Base-by-base conservation (phyloP, 2,113 vertebrate species). In the Salminus brasiliensis region DNA sequence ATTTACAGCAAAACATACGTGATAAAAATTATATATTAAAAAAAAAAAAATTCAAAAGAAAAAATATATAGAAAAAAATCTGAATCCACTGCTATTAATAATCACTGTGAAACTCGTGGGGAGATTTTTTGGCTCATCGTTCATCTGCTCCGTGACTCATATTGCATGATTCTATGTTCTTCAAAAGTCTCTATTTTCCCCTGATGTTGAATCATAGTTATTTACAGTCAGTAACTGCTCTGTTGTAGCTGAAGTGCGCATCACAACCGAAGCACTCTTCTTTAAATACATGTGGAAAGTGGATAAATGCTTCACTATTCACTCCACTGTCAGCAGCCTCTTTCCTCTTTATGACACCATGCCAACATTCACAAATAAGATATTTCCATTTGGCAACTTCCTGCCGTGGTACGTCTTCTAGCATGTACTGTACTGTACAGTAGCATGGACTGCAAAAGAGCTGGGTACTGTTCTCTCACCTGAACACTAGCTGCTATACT, bases 371-470 rank as follows among this genome's bases (percentile, higher is more conserved):
- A 68, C 68, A 72, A 79, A 79, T 52, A 55, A 60, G 32, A 32
- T 53, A 36, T 79, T 79, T 72, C 77, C 76, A 78, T 62, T 39
- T 60, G 43, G 53, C 41, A 78, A 78, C 47, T 78, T 78, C 67
- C 76, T 78, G 76, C 27, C 41, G 57, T 16, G 49, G 63, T 47
- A 65, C 65, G 57, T 65, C 45, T 65, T 36, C 25, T 60, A 59
- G n/a, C 39, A 78, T 55, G 49, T 32, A 21, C 30, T 21, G n/a
- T n/a, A n/a, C n/a, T n/a, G n/a, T n/a, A n/a, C n/a, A n/a, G n/a
- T n/a, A n/a, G n/a, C n/a, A n/a, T n/a, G n/a, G n/a, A n/a, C n/a
- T n/a, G n/a, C n/a, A n/a, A n/a, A n/a, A n/a, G n/a, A n/a, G n/a
- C n/a, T n/a, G n/a, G n/a, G n/a, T n/a, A n/a, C n/a, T n/a, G n/a